Evolutionary conservation across 1,140 invertebrate species (phyloP).

Genomic region (Lucilia sericata): DNA sequence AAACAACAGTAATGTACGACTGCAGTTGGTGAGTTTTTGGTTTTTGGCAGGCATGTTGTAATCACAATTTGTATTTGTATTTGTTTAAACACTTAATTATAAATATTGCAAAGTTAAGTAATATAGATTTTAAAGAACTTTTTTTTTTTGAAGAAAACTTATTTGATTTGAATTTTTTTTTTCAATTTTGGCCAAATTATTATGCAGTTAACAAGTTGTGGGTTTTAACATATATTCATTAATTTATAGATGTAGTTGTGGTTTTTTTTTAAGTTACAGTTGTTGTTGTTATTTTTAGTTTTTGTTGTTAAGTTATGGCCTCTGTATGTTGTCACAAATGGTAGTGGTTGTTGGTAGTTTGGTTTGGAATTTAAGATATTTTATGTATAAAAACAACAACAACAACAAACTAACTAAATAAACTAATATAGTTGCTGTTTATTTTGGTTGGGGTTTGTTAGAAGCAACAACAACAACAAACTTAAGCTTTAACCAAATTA

Average conservation of each 20-base stretch:
- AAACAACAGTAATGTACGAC: background rate
- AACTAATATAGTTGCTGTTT: background rate
- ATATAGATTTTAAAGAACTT: background rate
- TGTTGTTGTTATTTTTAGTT: background rate
- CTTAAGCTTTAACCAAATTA: background rate
- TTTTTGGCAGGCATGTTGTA: conserved; percentile 13
- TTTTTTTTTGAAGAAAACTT: background rate
- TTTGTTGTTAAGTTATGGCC: conserved; percentile 1
- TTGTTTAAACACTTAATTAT: background rate
- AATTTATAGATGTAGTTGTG: background rate
- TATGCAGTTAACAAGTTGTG: background rate
- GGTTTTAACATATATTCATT: background rate
- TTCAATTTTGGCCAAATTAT: background rate
- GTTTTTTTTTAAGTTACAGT: background rate
- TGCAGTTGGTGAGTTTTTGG: background rate
- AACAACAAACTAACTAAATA: background rate
- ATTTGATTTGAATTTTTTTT: background rate
- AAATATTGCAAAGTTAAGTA: too few relatives aligned
- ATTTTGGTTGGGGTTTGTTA: background rate
- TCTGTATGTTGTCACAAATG: background rate
- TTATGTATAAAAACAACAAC: background rate
- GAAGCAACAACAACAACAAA: background rate
- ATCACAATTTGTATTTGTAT: background rate
- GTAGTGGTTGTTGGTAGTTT: background rate
- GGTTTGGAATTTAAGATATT: conserved; percentile 21